These are phyloP conservation scores for Drosophila meridionalis DNA, from an alignment of 2,888 invertebrate genomes.

Conservation along the genomic window DNA sequence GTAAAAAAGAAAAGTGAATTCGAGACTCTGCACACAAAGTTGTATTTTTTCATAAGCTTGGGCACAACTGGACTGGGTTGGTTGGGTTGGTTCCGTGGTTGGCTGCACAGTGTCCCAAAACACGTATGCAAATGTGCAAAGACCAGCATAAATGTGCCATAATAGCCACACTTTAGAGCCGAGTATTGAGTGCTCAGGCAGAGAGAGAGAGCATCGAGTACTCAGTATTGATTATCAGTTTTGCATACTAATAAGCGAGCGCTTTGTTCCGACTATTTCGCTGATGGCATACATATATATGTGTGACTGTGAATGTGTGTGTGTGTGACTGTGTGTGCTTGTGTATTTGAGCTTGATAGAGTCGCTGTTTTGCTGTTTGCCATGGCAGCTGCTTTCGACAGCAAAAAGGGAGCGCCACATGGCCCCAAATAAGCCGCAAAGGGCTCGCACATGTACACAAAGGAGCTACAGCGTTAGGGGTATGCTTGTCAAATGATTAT, in stretches of 20 bases:
- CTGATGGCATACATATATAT: conserved; percentile 13
- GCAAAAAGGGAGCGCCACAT: conserved; percentile 28
- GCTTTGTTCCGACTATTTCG: conserved; percentile 45
- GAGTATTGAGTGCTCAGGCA: conserved; percentile 32
- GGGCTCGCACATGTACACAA: not conserved
- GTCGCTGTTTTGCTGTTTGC: conserved; percentile 49
- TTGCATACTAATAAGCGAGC: conserved; percentile 75
- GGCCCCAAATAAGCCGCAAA: conserved; percentile 21
- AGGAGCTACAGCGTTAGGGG: conserved; percentile 22
- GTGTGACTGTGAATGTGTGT: not conserved
- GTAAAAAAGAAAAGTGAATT: conserved; percentile 19
- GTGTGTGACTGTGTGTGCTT: not conserved
- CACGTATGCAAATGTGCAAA: conserved; percentile 63
- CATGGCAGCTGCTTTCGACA: conserved; percentile 57
- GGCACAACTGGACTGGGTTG: not conserved
- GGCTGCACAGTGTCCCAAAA: conserved; percentile 37
- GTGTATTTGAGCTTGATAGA: conserved; percentile 15
- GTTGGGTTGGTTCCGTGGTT: not conserved
- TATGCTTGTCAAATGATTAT: conserved; percentile 18
- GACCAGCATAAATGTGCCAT: conserved; percentile 60
- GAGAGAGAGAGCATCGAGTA: conserved; percentile 7
- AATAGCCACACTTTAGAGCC: conserved; percentile 52
- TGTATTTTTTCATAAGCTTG: conserved; percentile 9
- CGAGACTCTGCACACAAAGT: conserved; percentile 15
- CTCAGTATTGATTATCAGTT: conserved; percentile 76